These are phyloP conservation scores for Spodoptera littoralis DNA, from an alignment of 2,888 invertebrate genomes.

Conservation along the genomic window DNA sequence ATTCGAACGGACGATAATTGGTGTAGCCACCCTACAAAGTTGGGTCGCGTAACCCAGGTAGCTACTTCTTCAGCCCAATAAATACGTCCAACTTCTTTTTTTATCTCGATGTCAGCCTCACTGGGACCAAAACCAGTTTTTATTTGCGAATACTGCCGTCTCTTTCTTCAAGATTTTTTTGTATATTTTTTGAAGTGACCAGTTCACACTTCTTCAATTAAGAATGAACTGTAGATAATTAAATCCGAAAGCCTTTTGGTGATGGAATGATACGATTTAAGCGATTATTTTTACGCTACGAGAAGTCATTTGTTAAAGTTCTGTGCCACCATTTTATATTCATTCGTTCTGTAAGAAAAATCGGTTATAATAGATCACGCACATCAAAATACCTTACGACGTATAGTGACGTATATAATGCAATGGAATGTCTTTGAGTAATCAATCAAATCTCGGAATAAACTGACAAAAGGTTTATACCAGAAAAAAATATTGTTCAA, in stretches of 20 bases:
- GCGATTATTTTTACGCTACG: too few relatives aligned
- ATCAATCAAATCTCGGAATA: too few relatives aligned
- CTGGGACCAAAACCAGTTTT: constrained; percentile 68
- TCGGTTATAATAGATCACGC: too few relatives aligned
- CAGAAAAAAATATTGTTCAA: too few relatives aligned
- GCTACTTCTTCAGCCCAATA: constrained; percentile 59
- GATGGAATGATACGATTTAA: background rate
- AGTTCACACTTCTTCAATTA: constrained; percentile 58
- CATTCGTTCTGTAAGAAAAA: too few relatives aligned
- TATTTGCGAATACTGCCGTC: constrained; percentile 60
- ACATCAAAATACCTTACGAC: too few relatives aligned
- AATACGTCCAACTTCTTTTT: constrained; percentile 55
- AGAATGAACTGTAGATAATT: constrained; percentile 30
- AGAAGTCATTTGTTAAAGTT: too few relatives aligned
- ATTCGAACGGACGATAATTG: constrained; percentile 42
- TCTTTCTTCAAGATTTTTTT: constrained; percentile 58
- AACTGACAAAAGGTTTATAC: background rate
- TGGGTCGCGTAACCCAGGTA: constrained; percentile 73
- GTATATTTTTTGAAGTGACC: constrained; percentile 39
- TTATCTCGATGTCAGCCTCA: constrained; percentile 50
- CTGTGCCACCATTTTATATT: too few relatives aligned
- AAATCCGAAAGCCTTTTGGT: constrained; percentile 20
- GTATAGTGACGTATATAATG: too few relatives aligned
- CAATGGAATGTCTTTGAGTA: too few relatives aligned
- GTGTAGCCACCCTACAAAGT: constrained; percentile 50